These are phyloP conservation scores for Cyprinodon variegatus DNA, from an alignment of 2,113 vertebrate species.

Conservation along the genomic window DNA sequence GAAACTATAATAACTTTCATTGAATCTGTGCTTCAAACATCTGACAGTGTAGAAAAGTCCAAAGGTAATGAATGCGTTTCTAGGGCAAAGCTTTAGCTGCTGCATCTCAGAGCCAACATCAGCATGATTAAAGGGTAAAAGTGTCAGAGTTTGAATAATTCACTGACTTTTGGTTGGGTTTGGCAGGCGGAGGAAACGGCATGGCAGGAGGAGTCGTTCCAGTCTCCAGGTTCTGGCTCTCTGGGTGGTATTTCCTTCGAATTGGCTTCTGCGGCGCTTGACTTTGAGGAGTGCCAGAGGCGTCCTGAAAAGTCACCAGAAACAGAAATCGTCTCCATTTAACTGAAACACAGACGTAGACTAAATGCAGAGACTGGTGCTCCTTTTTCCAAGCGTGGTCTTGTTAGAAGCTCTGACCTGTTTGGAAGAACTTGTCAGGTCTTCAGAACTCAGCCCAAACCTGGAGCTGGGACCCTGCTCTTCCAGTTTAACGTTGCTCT, in stretches of 20 bases:
- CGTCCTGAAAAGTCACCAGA: constrained; percentile 78
- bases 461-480: constrained; percentile 74
- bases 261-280: constrained; percentile 90
- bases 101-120: neutral
- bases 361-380: neutral
- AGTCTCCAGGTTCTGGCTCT: constrained; percentile 82
- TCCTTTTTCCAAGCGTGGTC: neutral
- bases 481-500: constrained; percentile 78
- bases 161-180: constrained; percentile 86
- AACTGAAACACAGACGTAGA: neutral
- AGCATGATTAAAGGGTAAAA: neutral
- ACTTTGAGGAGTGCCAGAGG: constrained; percentile 57
- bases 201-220: constrained; percentile 22
- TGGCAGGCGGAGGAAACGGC: constrained; percentile 78
- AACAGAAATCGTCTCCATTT: neutral
- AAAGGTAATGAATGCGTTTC: neutral
- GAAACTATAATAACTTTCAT: neutral
- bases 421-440: constrained; percentile 78
- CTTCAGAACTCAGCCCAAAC: constrained; percentile 77
- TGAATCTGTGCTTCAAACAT: neutral
- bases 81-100: neutral
- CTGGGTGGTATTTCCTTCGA: constrained; percentile 87
- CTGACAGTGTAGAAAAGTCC: neutral
- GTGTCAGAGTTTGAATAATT: neutral
- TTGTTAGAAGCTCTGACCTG: constrained; percentile 77